Percentiles rank a stretch among this genome's conserved stretches.
Conservation (phyloP, 1,140 invertebrate species). For the Thaumatotibia leucotreta region DNA sequence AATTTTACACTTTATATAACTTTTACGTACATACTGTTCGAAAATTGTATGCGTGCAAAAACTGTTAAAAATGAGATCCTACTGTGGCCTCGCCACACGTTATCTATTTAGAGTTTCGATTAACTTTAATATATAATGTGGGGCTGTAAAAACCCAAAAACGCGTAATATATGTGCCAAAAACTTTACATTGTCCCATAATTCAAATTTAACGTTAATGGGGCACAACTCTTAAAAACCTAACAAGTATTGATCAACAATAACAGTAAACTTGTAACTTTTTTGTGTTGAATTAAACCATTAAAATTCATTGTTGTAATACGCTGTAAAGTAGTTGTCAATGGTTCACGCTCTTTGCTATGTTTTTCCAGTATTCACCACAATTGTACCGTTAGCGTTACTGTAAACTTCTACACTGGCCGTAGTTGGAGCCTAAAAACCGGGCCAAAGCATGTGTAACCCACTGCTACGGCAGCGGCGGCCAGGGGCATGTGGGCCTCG, state of each 20-base stretch:
- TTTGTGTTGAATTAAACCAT: neutral
- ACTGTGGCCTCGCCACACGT: slow-evolving; percentile 28
- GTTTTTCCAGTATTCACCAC: no score
- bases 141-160: slow-evolving; percentile 63
- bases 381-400: no score
- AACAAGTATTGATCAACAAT: slow-evolving; percentile 54
- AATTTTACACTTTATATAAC: slow-evolving; percentile 14
- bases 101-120: neutral
- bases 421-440: no score
- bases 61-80: slow-evolving; percentile 13
- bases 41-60: slow-evolving; percentile 19
- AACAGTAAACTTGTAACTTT: slow-evolving; percentile 39
- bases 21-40: slow-evolving; percentile 8
- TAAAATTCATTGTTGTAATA: neutral
- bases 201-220: slow-evolving; percentile 57
- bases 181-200: slow-evolving; percentile 57
- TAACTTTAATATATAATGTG: slow-evolving; percentile 40
- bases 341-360: neutral
- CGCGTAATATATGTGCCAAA: slow-evolving; percentile 38
- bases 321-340: neutral
- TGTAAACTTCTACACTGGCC: no score
- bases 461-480: neutral
- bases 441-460: no score
- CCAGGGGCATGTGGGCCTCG: neutral
- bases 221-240: slow-evolving; percentile 61